phyloP scores from a whole-genome alignment of 2,797 vertebrate genomes.

The Gorsachius magnificus region DNA sequence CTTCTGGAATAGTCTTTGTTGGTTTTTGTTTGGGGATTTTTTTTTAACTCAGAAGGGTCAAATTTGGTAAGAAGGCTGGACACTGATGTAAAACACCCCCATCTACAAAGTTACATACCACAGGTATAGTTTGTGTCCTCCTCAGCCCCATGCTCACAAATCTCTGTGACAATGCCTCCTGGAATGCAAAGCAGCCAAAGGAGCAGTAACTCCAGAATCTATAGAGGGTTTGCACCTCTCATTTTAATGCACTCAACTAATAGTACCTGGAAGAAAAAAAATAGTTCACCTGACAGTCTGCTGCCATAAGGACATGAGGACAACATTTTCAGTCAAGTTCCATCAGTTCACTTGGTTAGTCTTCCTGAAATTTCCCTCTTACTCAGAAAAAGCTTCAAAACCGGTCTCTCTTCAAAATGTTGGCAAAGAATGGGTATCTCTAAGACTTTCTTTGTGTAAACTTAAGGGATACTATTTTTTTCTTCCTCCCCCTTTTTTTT shows the following conservation, averaged over 20 bases:
- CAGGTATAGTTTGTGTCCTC: not conserved
- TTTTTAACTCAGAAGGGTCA: not conserved
- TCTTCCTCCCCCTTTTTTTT: not conserved
- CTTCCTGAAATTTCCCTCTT: not conserved
- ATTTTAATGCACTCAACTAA: not conserved
- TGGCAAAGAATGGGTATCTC: not conserved
- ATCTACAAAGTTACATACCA: not conserved
- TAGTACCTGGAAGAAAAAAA: not conserved
- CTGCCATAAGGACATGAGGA: not conserved
- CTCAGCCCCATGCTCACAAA: not conserved
- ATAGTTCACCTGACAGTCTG: not conserved
- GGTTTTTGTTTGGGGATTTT: too few relatives aligned
- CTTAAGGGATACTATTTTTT: not conserved
- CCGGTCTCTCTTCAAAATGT: not conserved
- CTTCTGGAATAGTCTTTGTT: not conserved
- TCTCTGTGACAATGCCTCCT: not conserved
- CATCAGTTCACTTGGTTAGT: not conserved
- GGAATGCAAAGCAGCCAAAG: not conserved
- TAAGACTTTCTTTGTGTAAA: not conserved
- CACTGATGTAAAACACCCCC: not conserved
- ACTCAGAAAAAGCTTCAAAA: not conserved
- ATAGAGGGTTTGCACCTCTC: not conserved
- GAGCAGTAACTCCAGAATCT: not conserved
- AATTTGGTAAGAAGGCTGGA: not conserved
- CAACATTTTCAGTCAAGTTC: not conserved